These are phyloP conservation scores for Eupleurogrammus muticus DNA, from an alignment of 2,797 vertebrate species.

Conservation along the genomic window DNA sequence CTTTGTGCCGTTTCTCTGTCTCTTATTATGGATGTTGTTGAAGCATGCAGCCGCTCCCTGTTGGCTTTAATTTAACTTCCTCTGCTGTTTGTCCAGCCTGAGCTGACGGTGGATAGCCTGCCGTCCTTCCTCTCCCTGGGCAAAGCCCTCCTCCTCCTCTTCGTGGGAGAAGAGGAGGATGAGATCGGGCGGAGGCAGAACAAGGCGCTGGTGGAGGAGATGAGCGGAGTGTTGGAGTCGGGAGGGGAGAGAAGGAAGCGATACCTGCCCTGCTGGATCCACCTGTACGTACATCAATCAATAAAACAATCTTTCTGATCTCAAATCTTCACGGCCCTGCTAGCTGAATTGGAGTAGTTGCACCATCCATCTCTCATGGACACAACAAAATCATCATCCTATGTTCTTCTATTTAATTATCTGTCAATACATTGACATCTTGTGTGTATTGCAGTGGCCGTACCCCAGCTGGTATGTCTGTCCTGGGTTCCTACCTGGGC, in stretches of 20 bases:
- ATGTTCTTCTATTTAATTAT: too few species aligned
- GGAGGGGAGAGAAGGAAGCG: conserved; percentile 54
- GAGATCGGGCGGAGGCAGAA: conserved; percentile 69
- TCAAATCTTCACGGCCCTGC: background rate
- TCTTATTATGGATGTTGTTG: background rate
- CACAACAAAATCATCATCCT: background rate
- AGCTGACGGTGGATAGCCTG: conserved; percentile 92
- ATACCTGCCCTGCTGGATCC: conserved; percentile 90
- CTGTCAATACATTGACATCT: too few species aligned
- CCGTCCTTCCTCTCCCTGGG: conserved; percentile 84
- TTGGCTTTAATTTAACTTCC: background rate
- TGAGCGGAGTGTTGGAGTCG: conserved; percentile 57
- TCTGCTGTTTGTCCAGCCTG: conserved; percentile 83
- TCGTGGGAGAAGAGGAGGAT: conserved; percentile 84
- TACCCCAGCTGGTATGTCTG: conserved; percentile 87
- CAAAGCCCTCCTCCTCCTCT: conserved; percentile 91
- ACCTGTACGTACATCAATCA: conserved; percentile 85
- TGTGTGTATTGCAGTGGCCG: conserved; percentile 71
- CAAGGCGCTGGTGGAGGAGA: conserved; percentile 72
- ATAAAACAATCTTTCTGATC: background rate
- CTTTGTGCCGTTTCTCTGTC: background rate
- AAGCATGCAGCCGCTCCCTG: background rate
- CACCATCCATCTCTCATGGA: background rate
- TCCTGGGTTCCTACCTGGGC: conserved; percentile 88
- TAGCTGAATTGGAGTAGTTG: background rate